Evolutionary conservation across 2,113 vertebrate species (phyloP).

Genomic region (Heteronetta atricapilla): DNA sequence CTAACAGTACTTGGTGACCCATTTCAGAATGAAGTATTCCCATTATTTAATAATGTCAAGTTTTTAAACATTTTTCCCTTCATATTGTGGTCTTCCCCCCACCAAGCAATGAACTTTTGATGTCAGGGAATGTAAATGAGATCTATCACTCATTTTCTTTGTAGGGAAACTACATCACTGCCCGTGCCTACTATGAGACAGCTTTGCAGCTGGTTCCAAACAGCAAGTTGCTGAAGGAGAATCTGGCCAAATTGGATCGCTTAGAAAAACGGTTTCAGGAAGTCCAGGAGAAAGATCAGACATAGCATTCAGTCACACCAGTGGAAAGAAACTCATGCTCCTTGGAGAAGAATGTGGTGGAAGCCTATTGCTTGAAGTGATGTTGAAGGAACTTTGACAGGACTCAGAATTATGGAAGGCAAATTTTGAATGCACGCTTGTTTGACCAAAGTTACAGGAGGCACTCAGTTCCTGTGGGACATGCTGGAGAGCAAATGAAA

Average conservation of each 20-base stretch:
- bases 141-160: neutral
- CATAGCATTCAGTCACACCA: neutral
- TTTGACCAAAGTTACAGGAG: neutral
- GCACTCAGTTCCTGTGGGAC: neutral
- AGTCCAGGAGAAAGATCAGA: slow-evolving; percentile 69
- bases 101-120: neutral
- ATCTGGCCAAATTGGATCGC: slow-evolving; percentile 93
- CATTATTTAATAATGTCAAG: neutral
- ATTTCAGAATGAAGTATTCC: neutral
- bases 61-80: neutral
- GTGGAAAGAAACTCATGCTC: neutral
- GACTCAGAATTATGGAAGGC: neutral
- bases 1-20: neutral
- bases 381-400: neutral
- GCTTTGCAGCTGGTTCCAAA: slow-evolving; percentile 89
- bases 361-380: neutral
- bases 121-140: neutral
- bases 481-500: slow-evolving; percentile 18
- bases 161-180: slow-evolving; percentile 91
- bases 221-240: slow-evolving; percentile 93
- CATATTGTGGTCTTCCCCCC: neutral
- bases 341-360: neutral
- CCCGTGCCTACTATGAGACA: slow-evolving; percentile 89
- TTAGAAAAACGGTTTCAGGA: slow-evolving; percentile 87
- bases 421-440: neutral